Evolutionary conservation across 2,797 vertebrate species (phyloP), one percentile per base, ranked within the genome.

Genomic region (Trematomus bernacchii): DNA sequence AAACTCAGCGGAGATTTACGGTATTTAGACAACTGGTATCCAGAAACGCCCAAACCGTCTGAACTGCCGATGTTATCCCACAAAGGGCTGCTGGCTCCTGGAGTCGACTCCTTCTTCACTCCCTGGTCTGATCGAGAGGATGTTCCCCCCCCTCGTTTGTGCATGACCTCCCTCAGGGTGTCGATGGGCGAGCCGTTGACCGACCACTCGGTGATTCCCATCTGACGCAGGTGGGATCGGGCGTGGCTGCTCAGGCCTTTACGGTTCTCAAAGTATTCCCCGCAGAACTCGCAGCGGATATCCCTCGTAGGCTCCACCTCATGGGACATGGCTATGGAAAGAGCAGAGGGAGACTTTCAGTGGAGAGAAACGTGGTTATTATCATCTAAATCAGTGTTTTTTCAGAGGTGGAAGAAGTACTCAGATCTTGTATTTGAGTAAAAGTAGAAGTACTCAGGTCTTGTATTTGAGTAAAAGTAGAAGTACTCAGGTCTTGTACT

Each of bases 121-220:
- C 1, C 95, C 87, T 77, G 95, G 88, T 86, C 95, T 59, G 90
- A 94, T 84, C 91, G 95, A 14, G 91, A 82, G 16, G 92, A 94
- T 15, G 94, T 53, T 0, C 84, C 84, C 0, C 0, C 87, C 33
- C 94, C 96, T 87, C 91, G 96, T 88, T 97, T 97, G 85, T 96
- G 95, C 92, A 97, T 96, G 27, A 97, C 93, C 74, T 97, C 96
- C 9, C 96, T 93, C 12, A 97, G 90, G 0, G 97, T 99, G 93
- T 99, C 97, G 40, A 98, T 98, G 19, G 97, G 98, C 0, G 96
- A 96, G 27, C 96, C 96, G 18, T 96, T 96, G 46, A 96, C 95
- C 0, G 96, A 93, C 96, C 96, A 96, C 89, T 96, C 94, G 0
- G 96, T 96, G 12, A 96, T 95, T 85, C 96, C 96, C 89, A 96